Evolutionary conservation across 2,797 vertebrate species (phyloP).

Genomic region (Siniperca scherzeri): DNA sequence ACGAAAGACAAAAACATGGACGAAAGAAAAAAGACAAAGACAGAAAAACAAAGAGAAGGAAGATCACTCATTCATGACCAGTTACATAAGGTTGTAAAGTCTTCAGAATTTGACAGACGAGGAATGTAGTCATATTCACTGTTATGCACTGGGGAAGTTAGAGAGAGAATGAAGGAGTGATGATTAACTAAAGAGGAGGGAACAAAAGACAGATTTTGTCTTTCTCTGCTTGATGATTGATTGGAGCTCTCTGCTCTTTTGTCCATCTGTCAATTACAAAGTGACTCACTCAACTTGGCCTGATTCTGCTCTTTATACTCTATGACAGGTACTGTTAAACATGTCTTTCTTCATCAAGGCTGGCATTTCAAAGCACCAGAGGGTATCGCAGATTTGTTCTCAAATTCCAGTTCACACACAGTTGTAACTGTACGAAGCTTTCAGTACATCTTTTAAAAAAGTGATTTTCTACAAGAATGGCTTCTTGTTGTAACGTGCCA

Average conservation of each 20-base stretch:
- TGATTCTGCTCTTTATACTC: constrained; percentile 34
- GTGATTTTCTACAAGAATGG: neutral
- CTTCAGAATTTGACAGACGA: neutral
- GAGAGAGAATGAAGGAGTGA: neutral
- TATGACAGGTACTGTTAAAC: constrained; percentile 53
- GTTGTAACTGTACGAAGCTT: neutral
- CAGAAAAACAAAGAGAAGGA: neutral
- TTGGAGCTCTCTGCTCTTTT: constrained; percentile 54
- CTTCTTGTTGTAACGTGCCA: neutral
- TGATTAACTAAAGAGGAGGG: constrained; percentile 33
- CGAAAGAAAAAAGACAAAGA: neutral
- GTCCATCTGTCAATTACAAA: constrained; percentile 49
- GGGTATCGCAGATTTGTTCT: neutral
- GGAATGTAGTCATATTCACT: neutral
- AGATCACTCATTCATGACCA: neutral
- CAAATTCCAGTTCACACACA: neutral
- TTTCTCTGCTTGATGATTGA: constrained; percentile 44
- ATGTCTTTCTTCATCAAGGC: constrained; percentile 24
- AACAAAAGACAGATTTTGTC: constrained; percentile 35
- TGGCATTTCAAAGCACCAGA: constrained; percentile 39
- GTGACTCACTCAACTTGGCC: constrained; percentile 52
- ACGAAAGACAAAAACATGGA: too few relatives aligned
- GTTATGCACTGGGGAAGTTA: neutral
- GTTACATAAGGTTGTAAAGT: neutral
- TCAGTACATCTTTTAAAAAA: neutral